A percentile compares a stretch with the other conserved stretches of the same genome.
Evolutionary conservation across 2,888 invertebrate species (phyloP).

Genomic region (Acronicta psi): DNA sequence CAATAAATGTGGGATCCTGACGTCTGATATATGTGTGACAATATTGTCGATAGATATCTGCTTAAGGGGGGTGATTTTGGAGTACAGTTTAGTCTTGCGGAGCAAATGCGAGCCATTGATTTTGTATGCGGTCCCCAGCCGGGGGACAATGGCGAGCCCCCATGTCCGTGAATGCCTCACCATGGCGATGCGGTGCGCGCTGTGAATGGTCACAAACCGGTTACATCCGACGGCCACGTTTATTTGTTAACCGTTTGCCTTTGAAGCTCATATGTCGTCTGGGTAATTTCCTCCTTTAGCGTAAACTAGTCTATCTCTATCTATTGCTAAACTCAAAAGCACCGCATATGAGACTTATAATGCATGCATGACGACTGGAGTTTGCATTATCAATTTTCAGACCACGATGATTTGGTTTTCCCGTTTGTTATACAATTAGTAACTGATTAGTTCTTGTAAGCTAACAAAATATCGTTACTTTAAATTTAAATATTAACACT

Average conservation of each 20-base stretch:
- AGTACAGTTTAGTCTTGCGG: conserved; percentile 38
- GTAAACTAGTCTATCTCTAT: too few relatives aligned
- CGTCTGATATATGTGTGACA: conserved; percentile 17
- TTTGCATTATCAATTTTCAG: too few relatives aligned
- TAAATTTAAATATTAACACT: conserved; percentile 10
- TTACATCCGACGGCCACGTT: conserved; percentile 32
- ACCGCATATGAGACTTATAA: too few relatives aligned
- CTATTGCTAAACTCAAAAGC: too few relatives aligned
- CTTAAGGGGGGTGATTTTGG: conserved; percentile 18
- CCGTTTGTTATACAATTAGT: too few relatives aligned
- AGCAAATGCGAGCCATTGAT: conserved; percentile 70
- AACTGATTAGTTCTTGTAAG: too few relatives aligned
- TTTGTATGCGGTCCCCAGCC: conserved; percentile 61
- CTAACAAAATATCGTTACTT: too few relatives aligned
- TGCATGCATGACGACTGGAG: too few relatives aligned
- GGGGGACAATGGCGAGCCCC: conserved; percentile 58
- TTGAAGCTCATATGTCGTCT: conserved; percentile 27
- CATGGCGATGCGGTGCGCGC: conserved; percentile 44
- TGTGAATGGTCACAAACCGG: conserved; percentile 40
- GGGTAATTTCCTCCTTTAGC: conserved; percentile 15
- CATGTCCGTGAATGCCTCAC: conserved; percentile 62
- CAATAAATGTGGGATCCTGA: conserved; percentile 16
- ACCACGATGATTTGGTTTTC: too few relatives aligned
- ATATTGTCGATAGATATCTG: conserved; percentile 20
- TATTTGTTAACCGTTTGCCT: conserved; percentile 38